Evolutionary conservation across 2,888 invertebrate genomes (phyloP), one percentile per base, ranked within the genome.

Genomic region (Aplocera efformata): DNA sequence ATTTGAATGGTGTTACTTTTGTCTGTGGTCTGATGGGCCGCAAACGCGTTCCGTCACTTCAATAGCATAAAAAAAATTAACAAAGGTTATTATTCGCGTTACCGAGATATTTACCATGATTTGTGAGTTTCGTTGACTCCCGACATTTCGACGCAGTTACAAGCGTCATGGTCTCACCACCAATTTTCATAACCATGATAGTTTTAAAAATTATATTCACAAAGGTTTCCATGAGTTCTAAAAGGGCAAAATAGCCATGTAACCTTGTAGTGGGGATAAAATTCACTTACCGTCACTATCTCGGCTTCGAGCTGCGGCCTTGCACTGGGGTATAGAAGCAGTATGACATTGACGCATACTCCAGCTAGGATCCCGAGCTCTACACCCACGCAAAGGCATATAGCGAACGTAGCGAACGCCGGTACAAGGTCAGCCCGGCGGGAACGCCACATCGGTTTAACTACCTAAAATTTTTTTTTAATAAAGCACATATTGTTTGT

Each of bases 331-430:
- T 96, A 95, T 6, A 96, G 80, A 5, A 96, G 78, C 49, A 95
- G 92, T 20, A 94, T 82, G 3, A 96, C 90, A 73, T 96, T 96
- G 13, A 94, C 91, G 0, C 90, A 92, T 1, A 96, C 96, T 0
- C 96, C 96, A 10, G 94, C 90, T 7, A 96, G 78, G 51, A 98
- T 94, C 1, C 97, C 97, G 47, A 95, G 91, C 75, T 97, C 96
- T 0, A 96, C 96, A 1, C 97, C 96, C 42, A 95, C 90, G 0
- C 90, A 79, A 7, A 98, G 89, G 50, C 97, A 97, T 10, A 94
- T 78, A 0, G 94, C 82, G 73, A 98, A 97, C 0, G 97, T 97
- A 0, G 94, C 93, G 48, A 92, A 90, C 45, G 96, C 94, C 0
- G 96, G 95, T 1, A 95, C 90, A 1, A 95, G 72, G 50, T 95